phyloP scores from a whole-genome alignment of 1,140 invertebrate genomes.

The Tenebrio molitor region DNA sequence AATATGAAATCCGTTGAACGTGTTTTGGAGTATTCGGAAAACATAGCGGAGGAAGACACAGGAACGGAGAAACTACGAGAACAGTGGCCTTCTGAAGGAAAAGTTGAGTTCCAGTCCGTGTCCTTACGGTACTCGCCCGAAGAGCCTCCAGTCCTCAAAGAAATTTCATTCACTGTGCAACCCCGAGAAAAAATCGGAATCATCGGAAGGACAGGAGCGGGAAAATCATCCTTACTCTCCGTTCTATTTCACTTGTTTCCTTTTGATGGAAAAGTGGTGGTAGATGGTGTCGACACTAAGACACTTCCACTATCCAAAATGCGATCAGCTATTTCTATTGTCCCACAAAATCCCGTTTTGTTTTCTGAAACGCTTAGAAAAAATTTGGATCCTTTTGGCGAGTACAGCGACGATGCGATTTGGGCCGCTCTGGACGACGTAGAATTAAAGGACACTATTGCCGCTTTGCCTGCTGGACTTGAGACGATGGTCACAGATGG shows the following conservation, averaged over 20 bases:
- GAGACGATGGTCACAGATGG: conserved; percentile 73
- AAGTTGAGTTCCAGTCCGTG: conserved; percentile 76
- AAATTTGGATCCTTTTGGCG: no score
- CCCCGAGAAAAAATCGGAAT: conserved; percentile 76
- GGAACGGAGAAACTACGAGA: conserved; percentile 76
- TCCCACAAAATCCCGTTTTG: conserved; percentile 86
- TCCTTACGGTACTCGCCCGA: conserved; percentile 75
- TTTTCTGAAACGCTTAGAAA: conserved; percentile 85
- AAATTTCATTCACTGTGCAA: conserved; percentile 72
- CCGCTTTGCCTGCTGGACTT: conserved; percentile 55
- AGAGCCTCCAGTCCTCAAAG: conserved; percentile 75
- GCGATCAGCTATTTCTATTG: conserved; percentile 80
- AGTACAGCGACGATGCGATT: conserved; percentile 79
- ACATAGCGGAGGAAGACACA: conserved; percentile 75
- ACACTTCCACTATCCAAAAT: conserved; percentile 77
- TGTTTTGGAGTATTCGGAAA: conserved; percentile 77
- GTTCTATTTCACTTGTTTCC: conserved; percentile 76
- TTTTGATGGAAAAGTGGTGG: conserved; percentile 50
- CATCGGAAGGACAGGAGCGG: conserved; percentile 82
- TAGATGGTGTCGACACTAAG: conserved; percentile 67
- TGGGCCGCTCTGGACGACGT: conserved; percentile 87
- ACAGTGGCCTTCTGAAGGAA: conserved; percentile 73
- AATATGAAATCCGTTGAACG: no score
- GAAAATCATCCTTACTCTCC: conserved; percentile 83
- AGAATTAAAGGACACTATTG: conserved; percentile 73